A percentile compares a stretch with the other conserved stretches of the same genome.
Evolutionary conservation across 2,888 invertebrate genomes (phyloP).

Genomic region (Eilema sororculum): DNA sequence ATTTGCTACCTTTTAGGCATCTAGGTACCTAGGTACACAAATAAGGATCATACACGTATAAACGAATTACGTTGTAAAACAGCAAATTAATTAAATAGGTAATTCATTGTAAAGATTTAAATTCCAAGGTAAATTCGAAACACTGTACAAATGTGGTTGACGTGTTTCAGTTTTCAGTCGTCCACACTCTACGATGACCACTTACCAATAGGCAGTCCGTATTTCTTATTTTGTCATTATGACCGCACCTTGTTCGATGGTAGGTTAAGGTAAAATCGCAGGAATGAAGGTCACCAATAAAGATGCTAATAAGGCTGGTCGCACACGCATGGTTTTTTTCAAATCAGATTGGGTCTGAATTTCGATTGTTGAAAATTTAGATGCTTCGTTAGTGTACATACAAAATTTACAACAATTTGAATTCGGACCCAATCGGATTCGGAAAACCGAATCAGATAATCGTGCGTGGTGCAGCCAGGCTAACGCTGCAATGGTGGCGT

Average conservation of each 20-base stretch:
- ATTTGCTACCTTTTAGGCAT: neutral
- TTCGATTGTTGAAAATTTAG: no score
- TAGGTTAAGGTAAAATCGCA: neutral
- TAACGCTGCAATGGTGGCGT: neutral
- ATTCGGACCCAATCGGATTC: no score
- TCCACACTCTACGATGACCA: neutral
- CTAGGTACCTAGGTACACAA: neutral
- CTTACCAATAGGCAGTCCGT: neutral
- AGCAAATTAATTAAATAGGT: no score
- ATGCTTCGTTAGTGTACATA: no score
- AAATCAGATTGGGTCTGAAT: no score
- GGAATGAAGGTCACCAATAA: constrained; percentile 1
- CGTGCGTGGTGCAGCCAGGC: no score
- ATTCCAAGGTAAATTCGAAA: neutral
- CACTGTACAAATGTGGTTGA: neutral
- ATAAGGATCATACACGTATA: neutral
- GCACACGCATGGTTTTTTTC: no score
- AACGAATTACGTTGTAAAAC: neutral
- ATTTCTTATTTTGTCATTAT: neutral
- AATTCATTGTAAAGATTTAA: no score
- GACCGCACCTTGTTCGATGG: neutral
- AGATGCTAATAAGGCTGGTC: neutral
- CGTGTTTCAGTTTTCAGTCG: neutral
- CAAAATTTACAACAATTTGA: no score
- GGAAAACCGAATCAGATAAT: no score